Percentiles rank a stretch among this genome's conserved stretches.
Evolutionary conservation across 2,797 vertebrate species (phyloP).

Genomic region (Dallia pectoralis): DNA sequence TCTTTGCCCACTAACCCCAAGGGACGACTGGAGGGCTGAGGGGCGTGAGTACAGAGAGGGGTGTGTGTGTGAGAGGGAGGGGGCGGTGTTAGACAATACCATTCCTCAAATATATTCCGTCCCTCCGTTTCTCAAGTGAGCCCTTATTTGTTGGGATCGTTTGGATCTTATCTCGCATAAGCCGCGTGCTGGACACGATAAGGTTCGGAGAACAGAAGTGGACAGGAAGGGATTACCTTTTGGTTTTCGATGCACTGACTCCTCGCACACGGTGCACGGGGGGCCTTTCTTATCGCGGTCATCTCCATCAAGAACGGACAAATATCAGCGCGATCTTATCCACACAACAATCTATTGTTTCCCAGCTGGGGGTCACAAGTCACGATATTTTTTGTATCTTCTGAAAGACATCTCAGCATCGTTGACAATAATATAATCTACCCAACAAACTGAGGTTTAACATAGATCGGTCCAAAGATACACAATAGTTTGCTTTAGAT

Average conservation of each 20-base stretch:
- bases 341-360: conserved; percentile 66
- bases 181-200: conserved; percentile 25
- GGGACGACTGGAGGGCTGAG: conserved; percentile 43
- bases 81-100: conserved; percentile 76
- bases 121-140: conserved; percentile 69
- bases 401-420: not conserved
- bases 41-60: conserved; percentile 63
- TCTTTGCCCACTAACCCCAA: conserved; percentile 63
- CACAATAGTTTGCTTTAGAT: not conserved
- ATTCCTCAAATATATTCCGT: conserved; percentile 75
- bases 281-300: conserved; percentile 49
- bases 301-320: conserved; percentile 28
- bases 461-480: not conserved
- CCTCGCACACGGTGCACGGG: conserved; percentile 36
- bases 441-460: not conserved
- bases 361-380: conserved; percentile 36
- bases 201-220: conserved; percentile 28
- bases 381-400: conserved; percentile 25
- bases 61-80: conserved; percentile 48
- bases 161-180: conserved; percentile 68
- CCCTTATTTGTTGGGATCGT: conserved; percentile 70
- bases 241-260: conserved; percentile 49
- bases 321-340: conserved; percentile 58
- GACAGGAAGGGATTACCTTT: conserved; percentile 37
- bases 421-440: not conserved